These are phyloP conservation scores for Cichladusa arquata DNA, from an alignment of 2,113 vertebrate species.

Conservation along the genomic window DNA sequence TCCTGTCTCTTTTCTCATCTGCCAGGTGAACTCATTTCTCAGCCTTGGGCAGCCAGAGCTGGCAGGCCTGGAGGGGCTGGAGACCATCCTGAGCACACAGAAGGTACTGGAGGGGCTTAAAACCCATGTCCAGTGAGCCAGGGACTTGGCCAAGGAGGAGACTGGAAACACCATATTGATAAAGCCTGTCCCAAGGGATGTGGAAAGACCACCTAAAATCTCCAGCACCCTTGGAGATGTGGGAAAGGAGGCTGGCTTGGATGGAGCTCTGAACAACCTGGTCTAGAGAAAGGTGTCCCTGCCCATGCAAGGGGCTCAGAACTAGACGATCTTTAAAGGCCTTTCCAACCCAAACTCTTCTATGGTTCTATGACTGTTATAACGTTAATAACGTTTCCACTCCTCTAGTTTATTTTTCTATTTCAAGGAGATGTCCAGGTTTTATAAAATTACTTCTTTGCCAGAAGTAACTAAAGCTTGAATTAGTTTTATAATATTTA, in stretches of 20 bases:
- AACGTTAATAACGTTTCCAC: not conserved
- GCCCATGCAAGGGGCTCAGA: not conserved
- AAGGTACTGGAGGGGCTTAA: too few relatives aligned
- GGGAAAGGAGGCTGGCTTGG: not conserved
- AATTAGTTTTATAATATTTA: not conserved
- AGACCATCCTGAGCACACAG: fast-evolving
- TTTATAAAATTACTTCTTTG: not conserved
- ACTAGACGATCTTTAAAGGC: not conserved
- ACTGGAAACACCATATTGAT: not conserved
- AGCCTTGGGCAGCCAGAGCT: not conserved
- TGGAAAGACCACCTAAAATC: not conserved
- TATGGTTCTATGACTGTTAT: not conserved
- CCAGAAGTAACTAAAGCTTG: not conserved
- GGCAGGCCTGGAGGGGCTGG: not conserved
- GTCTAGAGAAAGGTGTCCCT: not conserved
- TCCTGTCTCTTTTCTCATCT: not conserved
- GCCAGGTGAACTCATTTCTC: not conserved
- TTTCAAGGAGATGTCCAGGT: not conserved
- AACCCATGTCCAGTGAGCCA: fast-evolving
- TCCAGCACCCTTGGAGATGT: not conserved
- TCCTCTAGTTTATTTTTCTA: not conserved
- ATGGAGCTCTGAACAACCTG: not conserved
- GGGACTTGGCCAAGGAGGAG: fast-evolving
- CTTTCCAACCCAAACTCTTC: not conserved
- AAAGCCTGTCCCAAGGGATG: not conserved